A percentile compares a stretch with the other conserved stretches of the same genome.
Evolutionary conservation across 2,888 invertebrate genomes (phyloP).

Genomic region (Orthosia gothica): DNA sequence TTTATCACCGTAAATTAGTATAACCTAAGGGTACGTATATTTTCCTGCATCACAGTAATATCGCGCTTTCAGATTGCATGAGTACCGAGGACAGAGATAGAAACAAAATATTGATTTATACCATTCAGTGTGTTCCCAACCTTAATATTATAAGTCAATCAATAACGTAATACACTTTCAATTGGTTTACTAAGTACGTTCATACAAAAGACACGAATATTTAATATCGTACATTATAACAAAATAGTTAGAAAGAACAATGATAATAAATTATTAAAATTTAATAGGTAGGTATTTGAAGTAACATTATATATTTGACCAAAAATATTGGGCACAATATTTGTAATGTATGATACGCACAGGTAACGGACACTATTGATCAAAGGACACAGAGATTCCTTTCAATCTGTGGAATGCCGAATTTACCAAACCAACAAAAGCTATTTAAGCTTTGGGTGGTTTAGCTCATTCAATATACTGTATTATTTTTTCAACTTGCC

Average conservation of each 20-base stretch:
- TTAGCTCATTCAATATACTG: not conserved
- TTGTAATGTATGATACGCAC: not conserved
- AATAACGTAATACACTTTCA: conserved; percentile 17
- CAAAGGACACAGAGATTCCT: too few relatives aligned
- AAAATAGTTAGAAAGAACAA: conserved; percentile 22
- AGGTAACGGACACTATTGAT: not conserved
- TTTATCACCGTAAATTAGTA: not conserved
- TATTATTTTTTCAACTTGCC: not conserved
- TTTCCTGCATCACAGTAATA: conserved; percentile 18
- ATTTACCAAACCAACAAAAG: not conserved
- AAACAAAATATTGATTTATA: conserved; percentile 18
- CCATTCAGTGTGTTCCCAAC: conserved; percentile 34
- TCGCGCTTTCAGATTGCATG: conserved; percentile 6
- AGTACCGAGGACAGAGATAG: conserved; percentile 12
- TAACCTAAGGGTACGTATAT: conserved; percentile 8
- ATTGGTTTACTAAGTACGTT: conserved; percentile 36
- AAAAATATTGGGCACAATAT: not conserved
- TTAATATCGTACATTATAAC: conserved; percentile 18
- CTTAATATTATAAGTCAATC: conserved; percentile 7
- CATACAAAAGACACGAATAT: conserved; percentile 14
- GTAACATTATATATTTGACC: not conserved
- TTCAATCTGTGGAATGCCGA: not conserved
- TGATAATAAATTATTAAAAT: conserved; percentile 33
- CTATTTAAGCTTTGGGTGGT: not conserved
- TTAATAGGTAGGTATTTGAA: conserved; percentile 9